phyloP scores from a whole-genome alignment of 2,888 invertebrate species.

The Drosophila austrosaltans region DNA sequence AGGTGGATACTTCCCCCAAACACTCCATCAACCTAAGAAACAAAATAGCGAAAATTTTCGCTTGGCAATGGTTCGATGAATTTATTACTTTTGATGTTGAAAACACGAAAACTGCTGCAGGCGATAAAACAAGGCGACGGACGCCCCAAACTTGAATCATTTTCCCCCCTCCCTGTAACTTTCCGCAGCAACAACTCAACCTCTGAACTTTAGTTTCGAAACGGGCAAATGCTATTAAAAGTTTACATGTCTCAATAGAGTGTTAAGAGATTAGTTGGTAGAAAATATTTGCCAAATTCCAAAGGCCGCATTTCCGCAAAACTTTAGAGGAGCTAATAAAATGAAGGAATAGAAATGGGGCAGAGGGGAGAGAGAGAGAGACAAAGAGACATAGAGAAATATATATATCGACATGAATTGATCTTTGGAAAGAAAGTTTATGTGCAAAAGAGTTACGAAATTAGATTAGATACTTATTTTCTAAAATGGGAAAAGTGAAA shows the following conservation, averaged over 20 bases:
- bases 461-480: no score
- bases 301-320: slow-evolving; percentile 41
- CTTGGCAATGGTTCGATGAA: slow-evolving; percentile 79
- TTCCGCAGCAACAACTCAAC: not conserved
- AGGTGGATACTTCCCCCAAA: slow-evolving; percentile 3
- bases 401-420: no score
- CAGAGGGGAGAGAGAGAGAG: slow-evolving; percentile 10
- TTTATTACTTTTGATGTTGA: slow-evolving; percentile 80
- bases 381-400: no score
- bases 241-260: slow-evolving; percentile 78
- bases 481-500: no score
- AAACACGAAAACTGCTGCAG: slow-evolving; percentile 77
- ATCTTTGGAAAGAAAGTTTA: no score
- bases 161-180: not conserved
- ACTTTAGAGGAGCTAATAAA: slow-evolving; percentile 29
- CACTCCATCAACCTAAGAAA: not conserved
- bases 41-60: slow-evolving; percentile 48
- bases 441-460: no score
- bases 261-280: slow-evolving; percentile 77
- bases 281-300: slow-evolving; percentile 65
- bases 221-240: slow-evolving; percentile 76
- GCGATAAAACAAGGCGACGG: slow-evolving; percentile 69
- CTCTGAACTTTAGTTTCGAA: slow-evolving; percentile 36
- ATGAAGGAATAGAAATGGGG: not conserved
- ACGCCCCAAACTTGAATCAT: slow-evolving; percentile 7